A percentile compares a stretch with the other conserved stretches of the same genome.
Evolutionary conservation across 2,113 vertebrate species (phyloP).

Genomic region (Rhabdomys dilectus): DNA sequence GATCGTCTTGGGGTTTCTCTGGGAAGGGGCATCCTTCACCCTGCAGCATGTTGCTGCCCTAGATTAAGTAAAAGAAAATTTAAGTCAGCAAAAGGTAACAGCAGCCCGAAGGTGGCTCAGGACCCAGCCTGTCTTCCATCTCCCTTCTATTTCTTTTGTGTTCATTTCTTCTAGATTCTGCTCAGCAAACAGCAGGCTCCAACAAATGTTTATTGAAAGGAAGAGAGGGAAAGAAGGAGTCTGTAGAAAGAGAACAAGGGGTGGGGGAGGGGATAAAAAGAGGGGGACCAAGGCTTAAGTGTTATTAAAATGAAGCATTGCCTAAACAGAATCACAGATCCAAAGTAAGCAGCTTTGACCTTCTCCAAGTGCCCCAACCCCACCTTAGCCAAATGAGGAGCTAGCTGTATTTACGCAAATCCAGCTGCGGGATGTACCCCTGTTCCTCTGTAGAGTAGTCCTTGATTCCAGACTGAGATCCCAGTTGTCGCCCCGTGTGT

Average conservation of each 20-base stretch:
- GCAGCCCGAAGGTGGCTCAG: background rate
- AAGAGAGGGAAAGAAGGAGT: background rate
- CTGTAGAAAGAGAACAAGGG: background rate
- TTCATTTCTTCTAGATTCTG: background rate
- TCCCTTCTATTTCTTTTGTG: background rate
- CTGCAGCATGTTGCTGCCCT: background rate
- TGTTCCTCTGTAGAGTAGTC: background rate
- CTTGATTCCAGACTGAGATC: background rate
- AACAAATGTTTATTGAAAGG: background rate
- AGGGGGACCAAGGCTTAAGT: background rate
- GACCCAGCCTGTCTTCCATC: background rate
- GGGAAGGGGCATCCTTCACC: background rate
- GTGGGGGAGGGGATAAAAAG: background rate
- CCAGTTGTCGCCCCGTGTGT: background rate
- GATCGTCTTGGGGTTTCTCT: background rate
- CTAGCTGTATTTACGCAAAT: background rate
- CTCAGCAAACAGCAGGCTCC: background rate
- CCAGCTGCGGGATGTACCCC: rapidly evolving
- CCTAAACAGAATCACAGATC: background rate
- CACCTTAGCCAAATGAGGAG: background rate
- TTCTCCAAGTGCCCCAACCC: background rate
- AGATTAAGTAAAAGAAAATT: background rate
- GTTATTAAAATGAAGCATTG: background rate
- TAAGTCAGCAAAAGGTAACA: background rate
- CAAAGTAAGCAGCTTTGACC: background rate